Conservation (phyloP, 2,888 invertebrate genomes). For the Cinara cedri region DNA sequence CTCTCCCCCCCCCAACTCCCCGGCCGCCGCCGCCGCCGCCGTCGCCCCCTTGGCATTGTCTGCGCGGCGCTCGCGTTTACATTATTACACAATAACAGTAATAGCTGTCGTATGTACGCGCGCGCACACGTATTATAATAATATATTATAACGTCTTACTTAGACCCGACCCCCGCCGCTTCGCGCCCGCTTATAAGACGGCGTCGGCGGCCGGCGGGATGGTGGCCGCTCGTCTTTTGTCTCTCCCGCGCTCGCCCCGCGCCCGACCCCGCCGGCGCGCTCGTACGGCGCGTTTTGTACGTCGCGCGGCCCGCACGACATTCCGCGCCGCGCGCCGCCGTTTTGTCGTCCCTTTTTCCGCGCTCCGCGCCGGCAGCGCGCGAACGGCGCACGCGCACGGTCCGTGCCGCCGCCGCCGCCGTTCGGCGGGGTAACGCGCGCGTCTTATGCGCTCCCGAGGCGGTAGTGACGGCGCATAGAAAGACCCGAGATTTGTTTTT, state of each 20-base stretch:
- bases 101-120: no score
- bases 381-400: neutral
- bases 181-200: neutral
- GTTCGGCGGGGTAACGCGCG: neutral
- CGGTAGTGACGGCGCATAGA: no score
- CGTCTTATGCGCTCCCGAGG: no score
- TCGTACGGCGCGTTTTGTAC: slow-evolving; percentile 25
- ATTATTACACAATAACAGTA: neutral
- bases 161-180: neutral
- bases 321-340: slow-evolving; percentile 20
- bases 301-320: neutral
- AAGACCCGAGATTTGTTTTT: no score
- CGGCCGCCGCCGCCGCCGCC: neutral
- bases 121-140: neutral
- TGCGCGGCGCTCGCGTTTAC: no score
- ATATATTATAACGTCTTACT: slow-evolving; percentile 55
- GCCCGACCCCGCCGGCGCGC: neutral
- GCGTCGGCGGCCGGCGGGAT: neutral
- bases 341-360: slow-evolving; percentile 11
- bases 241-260: neutral
- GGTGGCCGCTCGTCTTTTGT: slow-evolving; percentile 26
- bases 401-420: neutral
- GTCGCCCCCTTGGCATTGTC: no score
- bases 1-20: neutral
- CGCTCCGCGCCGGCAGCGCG: neutral